Evolutionary conservation across 2,113 vertebrate genomes (phyloP), one percentile per base, ranked within the genome.

Genomic region (Anser brachyrhynchus): DNA sequence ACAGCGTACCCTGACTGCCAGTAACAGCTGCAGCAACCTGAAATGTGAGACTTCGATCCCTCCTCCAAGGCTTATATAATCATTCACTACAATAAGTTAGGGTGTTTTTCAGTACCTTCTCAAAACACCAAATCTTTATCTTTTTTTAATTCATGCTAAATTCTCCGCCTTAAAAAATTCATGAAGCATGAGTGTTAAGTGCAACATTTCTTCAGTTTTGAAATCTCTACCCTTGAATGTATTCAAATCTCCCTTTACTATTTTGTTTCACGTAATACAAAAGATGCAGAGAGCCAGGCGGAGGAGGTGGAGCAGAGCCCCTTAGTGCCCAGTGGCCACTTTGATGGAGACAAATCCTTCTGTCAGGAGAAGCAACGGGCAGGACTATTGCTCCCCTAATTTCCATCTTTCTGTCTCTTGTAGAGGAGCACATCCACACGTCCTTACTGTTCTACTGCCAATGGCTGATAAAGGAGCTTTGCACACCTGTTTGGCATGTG

Each of bases 381-480:
- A 59, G 21, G 18, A 35, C 17, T 64, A 9, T 6, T n/a, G 12
- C 9, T 84, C 7, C 13, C 5, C 43, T 49, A 18, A 14, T 54
- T 54, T 41, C 62, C 10, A 5, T 44, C 39, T 54, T 49, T 33
- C 21, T 23, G 15, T 8, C 43, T 59, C 25, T 33, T 46, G 39
- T 18, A 59, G 64, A 33, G 35, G 14, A 70, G 62, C 1, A 0
- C 0, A 1, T 58, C 13, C 9, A 4, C 1, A 3, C 0, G 0
- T 69, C 17, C 61, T 39, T 14, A 19, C 18, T 58, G 3, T 55
- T 81, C 29, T 0, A 0, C 33, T 76, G n/a, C 29, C 7, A 2
- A 4, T 23, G 22, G 71, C 70, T 28, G 69, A 28, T 33, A 41
- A 31, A 44, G 22, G 15, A 39, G n/a, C 35, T 62, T 23, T 72